Conservation (phyloP, 53 echinoderm and acorn worm species). For the Zoroaster sp. region DNA sequence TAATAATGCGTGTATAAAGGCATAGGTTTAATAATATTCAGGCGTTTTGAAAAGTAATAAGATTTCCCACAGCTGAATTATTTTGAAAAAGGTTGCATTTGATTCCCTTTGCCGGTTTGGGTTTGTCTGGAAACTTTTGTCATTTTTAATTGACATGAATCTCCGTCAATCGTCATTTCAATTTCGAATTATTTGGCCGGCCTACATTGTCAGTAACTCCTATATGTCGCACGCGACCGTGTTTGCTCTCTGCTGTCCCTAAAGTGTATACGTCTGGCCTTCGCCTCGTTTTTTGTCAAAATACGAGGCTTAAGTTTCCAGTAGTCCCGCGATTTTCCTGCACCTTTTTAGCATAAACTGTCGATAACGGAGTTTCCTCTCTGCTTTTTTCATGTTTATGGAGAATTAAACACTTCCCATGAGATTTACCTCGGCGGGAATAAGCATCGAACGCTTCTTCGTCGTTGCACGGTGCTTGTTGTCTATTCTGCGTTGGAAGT, state of each 20-base stretch:
- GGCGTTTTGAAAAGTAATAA: no score
- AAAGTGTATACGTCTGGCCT: not conserved
- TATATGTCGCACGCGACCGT: slow-evolving; percentile 4
- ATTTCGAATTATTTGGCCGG: not conserved
- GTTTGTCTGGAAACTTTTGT: no score
- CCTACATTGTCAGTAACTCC: not conserved
- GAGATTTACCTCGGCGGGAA: not conserved
- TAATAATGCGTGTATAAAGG: no score
- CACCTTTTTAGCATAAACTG: slow-evolving; percentile 59
- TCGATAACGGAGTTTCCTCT: slow-evolving; percentile 53
- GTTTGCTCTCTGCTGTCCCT: not conserved
- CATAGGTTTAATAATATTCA: no score
- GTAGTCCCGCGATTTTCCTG: not conserved
- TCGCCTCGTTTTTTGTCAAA: not conserved
- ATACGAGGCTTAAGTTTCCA: slow-evolving; percentile 25
- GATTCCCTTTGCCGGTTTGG: no score
- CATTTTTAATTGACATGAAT: not conserved
- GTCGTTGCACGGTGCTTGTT: not conserved
- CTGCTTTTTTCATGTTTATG: slow-evolving; percentile 51
- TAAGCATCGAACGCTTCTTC: slow-evolving; percentile 11
- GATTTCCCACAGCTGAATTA: no score
- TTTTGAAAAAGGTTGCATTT: no score
- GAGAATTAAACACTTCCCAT: slow-evolving; percentile 54
- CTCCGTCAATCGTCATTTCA: not conserved
- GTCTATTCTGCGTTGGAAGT: not conserved